Percentiles rank a stretch among this genome's conserved stretches.
phyloP scores from a whole-genome alignment of 2,113 vertebrate species.

The Bufo gargarizans region DNA sequence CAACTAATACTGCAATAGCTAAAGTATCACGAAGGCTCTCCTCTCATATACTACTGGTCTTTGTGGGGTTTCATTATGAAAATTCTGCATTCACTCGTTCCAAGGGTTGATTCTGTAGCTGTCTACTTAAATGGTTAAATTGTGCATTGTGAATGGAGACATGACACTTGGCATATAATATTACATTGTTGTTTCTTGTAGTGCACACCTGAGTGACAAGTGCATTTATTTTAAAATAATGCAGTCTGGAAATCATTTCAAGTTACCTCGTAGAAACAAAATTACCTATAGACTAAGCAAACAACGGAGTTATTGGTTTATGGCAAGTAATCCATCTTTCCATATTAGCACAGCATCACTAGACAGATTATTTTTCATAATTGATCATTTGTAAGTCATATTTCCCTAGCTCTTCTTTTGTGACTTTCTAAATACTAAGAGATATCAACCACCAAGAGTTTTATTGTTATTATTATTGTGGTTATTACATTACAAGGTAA shows the following conservation, averaged over 20 bases:
- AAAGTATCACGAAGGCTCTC: neutral
- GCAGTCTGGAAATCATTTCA: slow-evolving; percentile 72
- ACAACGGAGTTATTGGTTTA: slow-evolving; percentile 73
- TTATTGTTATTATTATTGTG: slow-evolving; percentile 60
- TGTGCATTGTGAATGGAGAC: slow-evolving; percentile 58
- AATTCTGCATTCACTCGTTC: neutral
- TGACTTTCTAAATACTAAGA: slow-evolving; percentile 70
- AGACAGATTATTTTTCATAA: slow-evolving; percentile 75
- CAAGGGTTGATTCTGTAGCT: slow-evolving; percentile 20
- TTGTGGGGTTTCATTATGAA: neutral
- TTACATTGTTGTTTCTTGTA: slow-evolving; percentile 58
- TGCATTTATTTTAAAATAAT: slow-evolving; percentile 69
- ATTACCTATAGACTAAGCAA: slow-evolving; percentile 72
- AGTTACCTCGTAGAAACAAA: slow-evolving; percentile 65
- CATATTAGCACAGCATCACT: slow-evolving; percentile 69
- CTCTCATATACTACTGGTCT: neutral
- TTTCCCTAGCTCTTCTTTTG: slow-evolving; percentile 74
- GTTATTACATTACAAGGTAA: slow-evolving; percentile 57
- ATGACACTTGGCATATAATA: slow-evolving; percentile 63
- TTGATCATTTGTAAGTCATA: slow-evolving; percentile 75
- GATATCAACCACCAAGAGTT: slow-evolving; percentile 59
- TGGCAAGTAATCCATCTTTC: slow-evolving; percentile 78
- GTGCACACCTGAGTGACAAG: slow-evolving; percentile 64
- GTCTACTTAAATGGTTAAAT: slow-evolving; percentile 58
- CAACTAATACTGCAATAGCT: too few species aligned